Percentiles rank a stretch among this genome's conserved stretches.
Conservation (phyloP, 2,113 vertebrate genomes). For the Eudyptes chrysolophus region DNA sequence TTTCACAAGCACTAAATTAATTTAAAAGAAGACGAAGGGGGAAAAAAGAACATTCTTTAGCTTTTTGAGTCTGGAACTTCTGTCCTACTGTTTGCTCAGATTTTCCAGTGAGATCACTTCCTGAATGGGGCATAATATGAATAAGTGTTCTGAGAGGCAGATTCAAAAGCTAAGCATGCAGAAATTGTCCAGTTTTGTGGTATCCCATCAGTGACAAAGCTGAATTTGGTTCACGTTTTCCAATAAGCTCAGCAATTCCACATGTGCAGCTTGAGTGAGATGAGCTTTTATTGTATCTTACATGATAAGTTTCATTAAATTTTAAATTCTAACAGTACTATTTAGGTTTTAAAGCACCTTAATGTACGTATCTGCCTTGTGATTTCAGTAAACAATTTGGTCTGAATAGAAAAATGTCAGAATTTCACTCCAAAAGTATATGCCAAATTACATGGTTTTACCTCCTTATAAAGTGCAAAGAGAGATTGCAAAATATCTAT, state of each 20-base stretch:
- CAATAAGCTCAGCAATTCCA: background rate
- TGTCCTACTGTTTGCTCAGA: conserved; percentile 31
- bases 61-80: conserved; percentile 38
- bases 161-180: background rate
- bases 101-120: conserved; percentile 61
- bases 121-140: background rate
- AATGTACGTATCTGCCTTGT: background rate
- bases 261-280: background rate
- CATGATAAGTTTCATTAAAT: background rate
- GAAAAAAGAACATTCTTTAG: background rate
- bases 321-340: background rate
- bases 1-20: background rate
- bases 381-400: background rate
- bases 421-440: background rate
- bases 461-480: background rate
- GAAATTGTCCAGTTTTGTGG: background rate
- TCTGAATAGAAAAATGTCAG: background rate
- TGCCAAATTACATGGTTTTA: background rate
- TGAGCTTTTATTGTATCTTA: background rate
- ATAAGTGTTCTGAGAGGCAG: conserved; percentile 10
- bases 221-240: background rate
- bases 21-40: background rate
- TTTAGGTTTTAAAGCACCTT: background rate
- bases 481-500: background rate
- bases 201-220: background rate